These are phyloP conservation scores for Heteractis magnifica DNA, from an alignment of 92 coral and sea anemone genomes.

Conservation along the genomic window DNA sequence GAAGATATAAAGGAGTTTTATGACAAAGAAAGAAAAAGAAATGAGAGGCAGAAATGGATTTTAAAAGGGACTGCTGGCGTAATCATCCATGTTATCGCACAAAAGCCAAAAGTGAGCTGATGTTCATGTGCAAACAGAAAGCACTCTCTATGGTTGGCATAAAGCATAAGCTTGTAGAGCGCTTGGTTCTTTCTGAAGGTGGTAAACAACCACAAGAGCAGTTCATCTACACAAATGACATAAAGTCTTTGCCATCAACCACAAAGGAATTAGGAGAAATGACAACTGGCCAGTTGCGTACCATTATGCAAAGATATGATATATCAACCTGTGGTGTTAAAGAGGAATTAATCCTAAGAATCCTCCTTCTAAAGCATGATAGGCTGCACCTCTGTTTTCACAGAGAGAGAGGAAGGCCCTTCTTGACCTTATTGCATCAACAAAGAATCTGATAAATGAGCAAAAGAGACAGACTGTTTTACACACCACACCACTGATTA, in stretches of 20 bases:
- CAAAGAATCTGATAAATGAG: not conserved
- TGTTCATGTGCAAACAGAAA: conserved; percentile 11
- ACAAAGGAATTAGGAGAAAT: too few relatives aligned
- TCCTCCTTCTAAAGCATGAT: not conserved
- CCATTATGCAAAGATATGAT: not conserved
- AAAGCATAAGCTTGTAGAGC: not conserved
- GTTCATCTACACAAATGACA: too few relatives aligned
- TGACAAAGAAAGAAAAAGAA: conserved; percentile 8
- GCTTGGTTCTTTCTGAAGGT: not conserved
- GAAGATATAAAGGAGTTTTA: not conserved
- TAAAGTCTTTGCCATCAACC: too few relatives aligned
- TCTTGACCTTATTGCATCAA: not conserved
- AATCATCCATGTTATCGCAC: conserved; percentile 33
- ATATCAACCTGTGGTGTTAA: not conserved
- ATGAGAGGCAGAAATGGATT: conserved; percentile 26
- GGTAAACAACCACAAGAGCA: too few relatives aligned
- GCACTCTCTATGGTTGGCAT: not conserved
- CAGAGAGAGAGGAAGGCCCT: not conserved
- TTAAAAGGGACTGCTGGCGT: conserved; percentile 39
- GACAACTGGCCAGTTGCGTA: not conserved
- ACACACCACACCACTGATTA: not conserved
- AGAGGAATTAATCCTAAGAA: not conserved
- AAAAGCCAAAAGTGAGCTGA: conserved; percentile 26
- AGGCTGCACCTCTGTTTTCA: not conserved
- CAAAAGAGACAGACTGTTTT: not conserved